phyloP scores from a whole-genome alignment of 2,888 invertebrate genomes.

The Drosophila maculinotata region DNA sequence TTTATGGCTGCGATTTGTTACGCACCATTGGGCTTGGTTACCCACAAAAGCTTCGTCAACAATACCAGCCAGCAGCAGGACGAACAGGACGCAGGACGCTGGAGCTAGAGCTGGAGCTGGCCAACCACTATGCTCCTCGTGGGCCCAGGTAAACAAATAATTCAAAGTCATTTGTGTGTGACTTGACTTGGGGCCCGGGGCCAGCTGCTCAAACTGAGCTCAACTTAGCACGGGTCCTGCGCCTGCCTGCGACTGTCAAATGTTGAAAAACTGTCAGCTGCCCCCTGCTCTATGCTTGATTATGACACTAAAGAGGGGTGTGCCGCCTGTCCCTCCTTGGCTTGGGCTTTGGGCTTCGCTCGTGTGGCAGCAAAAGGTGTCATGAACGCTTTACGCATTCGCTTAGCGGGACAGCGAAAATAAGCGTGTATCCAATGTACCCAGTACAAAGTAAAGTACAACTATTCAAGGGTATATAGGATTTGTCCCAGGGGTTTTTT shows the following conservation, averaged over 20 bases:
- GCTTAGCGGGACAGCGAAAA: slow-evolving; percentile 30
- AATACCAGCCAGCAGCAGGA: slow-evolving; percentile 19
- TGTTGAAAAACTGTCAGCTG: slow-evolving; percentile 64
- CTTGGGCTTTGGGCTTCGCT: slow-evolving; percentile 26
- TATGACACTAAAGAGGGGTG: slow-evolving; percentile 76
- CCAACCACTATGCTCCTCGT: slow-evolving; percentile 24
- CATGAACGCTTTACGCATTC: slow-evolving; percentile 54
- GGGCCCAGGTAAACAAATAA: slow-evolving; percentile 74
- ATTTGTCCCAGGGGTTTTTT: neutral
- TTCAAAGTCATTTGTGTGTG: slow-evolving; percentile 73
- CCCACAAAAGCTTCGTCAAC: slow-evolving; percentile 63
- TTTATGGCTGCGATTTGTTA: slow-evolving; percentile 79
- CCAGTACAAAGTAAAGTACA: neutral
- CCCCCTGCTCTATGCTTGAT: slow-evolving; percentile 55
- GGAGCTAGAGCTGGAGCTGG: slow-evolving; percentile 4
- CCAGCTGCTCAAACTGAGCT: slow-evolving; percentile 46
- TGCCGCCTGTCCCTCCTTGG: slow-evolving; percentile 9
- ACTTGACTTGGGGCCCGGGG: slow-evolving; percentile 51
- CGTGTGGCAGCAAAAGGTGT: slow-evolving; percentile 47
- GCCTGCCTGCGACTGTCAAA: slow-evolving; percentile 44
- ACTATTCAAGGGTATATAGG: neutral
- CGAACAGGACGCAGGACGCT: slow-evolving; percentile 9
- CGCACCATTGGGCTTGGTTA: slow-evolving; percentile 73
- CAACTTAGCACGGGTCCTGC: slow-evolving; percentile 20
- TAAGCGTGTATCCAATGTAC: slow-evolving; percentile 21